Evolutionary conservation across 2,113 vertebrate genomes (phyloP).

Genomic region (Oenanthe melanoleuca): DNA sequence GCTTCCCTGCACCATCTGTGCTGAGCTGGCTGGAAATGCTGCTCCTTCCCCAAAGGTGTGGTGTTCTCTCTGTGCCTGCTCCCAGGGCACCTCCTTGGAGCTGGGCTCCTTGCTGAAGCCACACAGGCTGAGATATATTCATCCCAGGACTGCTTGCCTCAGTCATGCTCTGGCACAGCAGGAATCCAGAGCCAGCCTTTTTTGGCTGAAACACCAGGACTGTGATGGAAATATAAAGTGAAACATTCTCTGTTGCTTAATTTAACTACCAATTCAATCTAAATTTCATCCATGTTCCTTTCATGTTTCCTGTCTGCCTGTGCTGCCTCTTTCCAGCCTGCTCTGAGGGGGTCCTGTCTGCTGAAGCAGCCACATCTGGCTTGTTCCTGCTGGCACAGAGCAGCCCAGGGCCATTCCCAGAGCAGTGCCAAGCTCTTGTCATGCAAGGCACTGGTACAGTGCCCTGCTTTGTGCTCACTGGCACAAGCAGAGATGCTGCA

Average conservation of each 20-base stretch:
- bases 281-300: not conserved
- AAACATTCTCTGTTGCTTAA: not conserved
- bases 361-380: not conserved
- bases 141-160: not conserved
- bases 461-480: not conserved
- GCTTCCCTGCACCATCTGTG: not conserved
- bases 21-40: not conserved
- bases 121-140: not conserved
- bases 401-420: not conserved
- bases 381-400: not conserved
- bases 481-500: not conserved
- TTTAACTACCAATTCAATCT: not conserved
- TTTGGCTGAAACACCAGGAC: not conserved
- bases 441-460: not conserved
- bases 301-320: not conserved
- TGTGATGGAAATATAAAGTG: not conserved
- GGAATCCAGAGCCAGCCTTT: not conserved
- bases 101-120: not conserved
- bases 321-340: not conserved
- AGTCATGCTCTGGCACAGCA: not conserved
- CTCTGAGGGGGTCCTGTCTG: not conserved
- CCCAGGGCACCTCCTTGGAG: not conserved
- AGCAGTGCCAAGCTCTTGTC: not conserved
- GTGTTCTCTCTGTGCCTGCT: not conserved
- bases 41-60: not conserved